Evolutionary conservation across 2,888 invertebrate genomes (phyloP), one percentile per base, ranked within the genome.

Genomic region (Scotopteryx bipunctaria): DNA sequence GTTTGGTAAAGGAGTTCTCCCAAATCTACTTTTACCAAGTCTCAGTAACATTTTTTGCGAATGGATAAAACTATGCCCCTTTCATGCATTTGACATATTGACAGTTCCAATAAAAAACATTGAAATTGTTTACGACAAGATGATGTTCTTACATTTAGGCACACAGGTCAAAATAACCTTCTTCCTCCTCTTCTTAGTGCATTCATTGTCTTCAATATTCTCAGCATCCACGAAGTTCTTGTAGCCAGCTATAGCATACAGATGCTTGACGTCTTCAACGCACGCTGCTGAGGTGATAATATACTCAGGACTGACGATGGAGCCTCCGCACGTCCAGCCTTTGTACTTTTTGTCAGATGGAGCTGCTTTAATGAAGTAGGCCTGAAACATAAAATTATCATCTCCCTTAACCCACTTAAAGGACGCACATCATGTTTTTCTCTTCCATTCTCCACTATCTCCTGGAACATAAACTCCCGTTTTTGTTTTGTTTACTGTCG

Each of bases 281-380:
- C 76, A 77, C 0, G 76, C 75, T 0, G 76, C 76, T 3, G 76
- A 69, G 0, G 76, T 76, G 2, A 77, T 5, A 0, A 76, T 59
- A 15, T 54, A 66, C 1, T 46, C 14, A 0, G 33, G 21, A 1
- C 35, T 57, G 2, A 73, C 68, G 1, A 77, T 57, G 0, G 74
- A 66, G 0, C 76, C 76, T 0, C 76, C 76, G 16, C 76, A 77
- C 0, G 69, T 13, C 76, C 76, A 77, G 1, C 46, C 55, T n/a
- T 64, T 62, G 46, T 75, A 73, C 1, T 2, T n/a, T n/a, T 14
- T 19, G 0, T 31, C 14, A 0, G 68, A 56, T 1, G 48, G n/a
- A 0, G 51, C 19, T 0, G 69, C 69, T 41, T 47, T 47, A 16
- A 47, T 0, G 0, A 47, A 35, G n/a, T 47, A 47, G 2, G 41